phyloP scores from a whole-genome alignment of 2,888 invertebrate genomes.

The Spodoptera exigua region DNA sequence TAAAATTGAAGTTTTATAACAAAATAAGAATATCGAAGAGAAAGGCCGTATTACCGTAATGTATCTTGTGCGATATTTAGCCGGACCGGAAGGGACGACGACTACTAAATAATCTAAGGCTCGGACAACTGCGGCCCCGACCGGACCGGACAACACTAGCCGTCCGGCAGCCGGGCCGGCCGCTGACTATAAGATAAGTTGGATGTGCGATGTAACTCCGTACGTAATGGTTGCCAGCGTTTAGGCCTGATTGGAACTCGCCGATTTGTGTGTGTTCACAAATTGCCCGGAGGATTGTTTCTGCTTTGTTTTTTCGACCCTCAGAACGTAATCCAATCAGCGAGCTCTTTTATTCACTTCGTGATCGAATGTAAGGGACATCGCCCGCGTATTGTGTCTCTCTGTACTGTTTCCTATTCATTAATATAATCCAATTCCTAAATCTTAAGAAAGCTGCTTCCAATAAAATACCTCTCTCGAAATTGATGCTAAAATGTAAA shows the following conservation, averaged over 20 bases:
- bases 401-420: no score
- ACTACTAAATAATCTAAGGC: constrained; percentile 52
- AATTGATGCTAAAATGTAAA: constrained; percentile 1
- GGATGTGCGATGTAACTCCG: constrained; percentile 26
- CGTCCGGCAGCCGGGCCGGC: no score
- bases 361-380: neutral
- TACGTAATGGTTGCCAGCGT: constrained; percentile 24
- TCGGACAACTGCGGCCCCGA: constrained; percentile 20
- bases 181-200: constrained; percentile 40
- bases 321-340: constrained; percentile 17
- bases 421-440: no score
- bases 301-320: constrained; percentile 27
- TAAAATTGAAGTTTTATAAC: constrained; percentile 51
- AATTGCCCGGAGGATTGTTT: constrained; percentile 27
- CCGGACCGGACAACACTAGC: constrained; percentile 1
- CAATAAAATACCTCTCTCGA: no score
- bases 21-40: constrained; percentile 52
- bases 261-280: constrained; percentile 25
- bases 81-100: constrained; percentile 48
- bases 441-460: constrained; percentile 1
- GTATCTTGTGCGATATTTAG: constrained; percentile 50
- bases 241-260: constrained; percentile 44
- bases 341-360: neutral
- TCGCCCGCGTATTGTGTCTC: no score
- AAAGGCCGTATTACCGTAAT: constrained; percentile 32